These are phyloP conservation scores for Scaptomyza montana DNA, from an alignment of 1,140 invertebrate genomes.

Conservation along the genomic window DNA sequence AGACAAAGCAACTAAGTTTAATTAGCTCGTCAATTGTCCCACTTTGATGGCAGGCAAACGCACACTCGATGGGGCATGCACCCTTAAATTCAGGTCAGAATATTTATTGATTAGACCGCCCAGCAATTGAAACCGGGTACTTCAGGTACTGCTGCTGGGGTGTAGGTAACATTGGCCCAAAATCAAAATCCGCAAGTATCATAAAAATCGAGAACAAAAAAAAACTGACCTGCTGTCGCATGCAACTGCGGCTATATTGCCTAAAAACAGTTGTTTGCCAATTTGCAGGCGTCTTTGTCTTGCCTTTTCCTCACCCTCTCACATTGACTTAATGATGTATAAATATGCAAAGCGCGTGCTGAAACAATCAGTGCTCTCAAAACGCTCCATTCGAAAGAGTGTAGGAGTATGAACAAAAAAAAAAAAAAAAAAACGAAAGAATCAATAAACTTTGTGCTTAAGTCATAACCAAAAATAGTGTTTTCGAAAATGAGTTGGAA, in stretches of 20 bases:
- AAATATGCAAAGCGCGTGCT: slow-evolving; percentile 24
- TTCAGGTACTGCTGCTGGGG: not conserved
- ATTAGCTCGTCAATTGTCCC: slow-evolving; percentile 76
- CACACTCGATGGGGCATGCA: not conserved
- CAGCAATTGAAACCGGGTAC: slow-evolving; percentile 13
- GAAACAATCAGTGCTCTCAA: slow-evolving; percentile 9
- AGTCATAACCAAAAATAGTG: not conserved
- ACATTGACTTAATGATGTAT: slow-evolving; percentile 5
- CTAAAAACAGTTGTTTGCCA: not conserved
- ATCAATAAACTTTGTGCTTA: too few species aligned
- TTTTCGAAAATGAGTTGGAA: too few species aligned
- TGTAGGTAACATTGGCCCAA: slow-evolving; percentile 7
- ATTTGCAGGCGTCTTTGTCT: not conserved
- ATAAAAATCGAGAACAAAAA: not conserved
- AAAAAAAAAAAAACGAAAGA: not conserved
- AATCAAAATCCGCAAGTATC: not conserved
- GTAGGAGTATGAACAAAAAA: not conserved
- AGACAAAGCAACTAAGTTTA: slow-evolving; percentile 58
- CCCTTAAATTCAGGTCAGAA: slow-evolving; percentile 14
- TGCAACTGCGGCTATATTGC: not conserved
- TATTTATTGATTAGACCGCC: slow-evolving; percentile 23
- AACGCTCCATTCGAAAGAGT: slow-evolving; percentile 10
- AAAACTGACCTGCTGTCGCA: slow-evolving; percentile 1
- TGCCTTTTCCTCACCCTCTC: not conserved
- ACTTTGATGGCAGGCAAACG: not conserved